Base-by-base conservation (phyloP, 1,140 invertebrate genomes). In the Coelopa frigida region DNA sequence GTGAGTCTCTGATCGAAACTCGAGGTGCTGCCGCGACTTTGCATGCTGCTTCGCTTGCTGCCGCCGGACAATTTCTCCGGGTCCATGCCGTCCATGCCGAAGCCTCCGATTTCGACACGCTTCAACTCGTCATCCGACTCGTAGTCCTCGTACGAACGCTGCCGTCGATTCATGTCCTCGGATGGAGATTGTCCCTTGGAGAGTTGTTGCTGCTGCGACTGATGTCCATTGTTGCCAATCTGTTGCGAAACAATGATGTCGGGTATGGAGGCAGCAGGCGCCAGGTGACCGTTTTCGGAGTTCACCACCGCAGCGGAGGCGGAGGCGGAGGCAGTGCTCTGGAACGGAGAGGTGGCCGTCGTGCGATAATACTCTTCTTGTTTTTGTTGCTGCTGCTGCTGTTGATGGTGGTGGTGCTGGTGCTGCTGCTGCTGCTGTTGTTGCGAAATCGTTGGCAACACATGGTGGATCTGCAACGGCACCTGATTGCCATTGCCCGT, bases 61-160 rank as follows among this genome's bases (percentile, higher is more conserved):
- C 85, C 86, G 43, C 84, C 83, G 64, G 67, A 64, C 49, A 62
- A 54, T 48, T 68, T 65, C 51, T 59, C 59, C 42, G 67, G 70
- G 70, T 70, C 64, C 39, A 56, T 50, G 71, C 78, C 77, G 63
- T 87, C 84, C 17, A 78, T 78, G 43, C 82, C 76, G 71, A 92
- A 92, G 67, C 83, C 82, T 59, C 83, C 82, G 58, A 92, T 92
- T 60, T 90, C 85, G 68, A 92, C 89, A 55, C 83, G 77, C 50
- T 85, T 79, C 46, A 93, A 76, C 63, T 94, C 90, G 68, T 94
- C 90, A 70, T 94, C 90, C 61, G 87, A 89, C 69, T 91, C 89
- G 59, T 86, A 86, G 64, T 93, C 89, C 60, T 91, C 89, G 68
- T 82, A 87, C 49, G 77, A 73, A 31, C 79, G 49, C 17, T 52